A percentile compares a stretch with the other conserved stretches of the same genome.
These are phyloP conservation scores for Conomelus anceps DNA, from an alignment of 2,888 invertebrate species.

Conservation along the genomic window DNA sequence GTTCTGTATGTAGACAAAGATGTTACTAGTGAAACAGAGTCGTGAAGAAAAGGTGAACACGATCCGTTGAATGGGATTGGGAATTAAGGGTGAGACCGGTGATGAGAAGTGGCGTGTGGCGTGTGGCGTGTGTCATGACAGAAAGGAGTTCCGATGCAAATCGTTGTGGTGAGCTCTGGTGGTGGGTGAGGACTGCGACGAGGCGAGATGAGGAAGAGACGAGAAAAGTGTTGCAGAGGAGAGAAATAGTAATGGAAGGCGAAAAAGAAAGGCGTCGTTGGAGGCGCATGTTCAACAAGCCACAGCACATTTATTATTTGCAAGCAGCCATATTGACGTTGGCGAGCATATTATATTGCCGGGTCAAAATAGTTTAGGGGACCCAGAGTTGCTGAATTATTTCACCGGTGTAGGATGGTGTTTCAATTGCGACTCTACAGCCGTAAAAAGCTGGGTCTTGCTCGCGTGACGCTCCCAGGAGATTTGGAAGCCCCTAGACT, in stretches of 20 bases:
- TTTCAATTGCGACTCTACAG: conserved; percentile 6
- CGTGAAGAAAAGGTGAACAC: not conserved
- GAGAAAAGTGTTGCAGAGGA: not conserved
- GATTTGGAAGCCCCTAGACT: not conserved
- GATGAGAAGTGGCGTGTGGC: not conserved
- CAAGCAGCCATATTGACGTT: conserved; percentile 5
- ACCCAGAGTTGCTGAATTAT: conserved; percentile 8
- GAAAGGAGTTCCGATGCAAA: not conserved
- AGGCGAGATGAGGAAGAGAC: not conserved
- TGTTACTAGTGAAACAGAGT: not conserved
- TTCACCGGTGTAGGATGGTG: conserved; percentile 5
- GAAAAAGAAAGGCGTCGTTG: too few species aligned
- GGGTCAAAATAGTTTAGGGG: conserved; percentile 13
- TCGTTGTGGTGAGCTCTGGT: not conserved
- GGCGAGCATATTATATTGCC: conserved; percentile 11
- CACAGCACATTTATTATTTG: conserved; percentile 1
- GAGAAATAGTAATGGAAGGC: too few species aligned
- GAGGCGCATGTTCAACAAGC: not conserved
- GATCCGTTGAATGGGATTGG: not conserved
- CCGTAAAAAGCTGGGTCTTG: conserved; percentile 1
- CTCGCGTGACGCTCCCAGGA: conserved; percentile 1
- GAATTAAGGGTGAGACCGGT: not conserved
- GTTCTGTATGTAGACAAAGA: too few species aligned
- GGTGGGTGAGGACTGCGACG: not conserved
- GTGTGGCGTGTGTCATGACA: not conserved